Conservation (phyloP, 92 coral and sea anemone genomes). For the Nematostella vectensis region DNA sequence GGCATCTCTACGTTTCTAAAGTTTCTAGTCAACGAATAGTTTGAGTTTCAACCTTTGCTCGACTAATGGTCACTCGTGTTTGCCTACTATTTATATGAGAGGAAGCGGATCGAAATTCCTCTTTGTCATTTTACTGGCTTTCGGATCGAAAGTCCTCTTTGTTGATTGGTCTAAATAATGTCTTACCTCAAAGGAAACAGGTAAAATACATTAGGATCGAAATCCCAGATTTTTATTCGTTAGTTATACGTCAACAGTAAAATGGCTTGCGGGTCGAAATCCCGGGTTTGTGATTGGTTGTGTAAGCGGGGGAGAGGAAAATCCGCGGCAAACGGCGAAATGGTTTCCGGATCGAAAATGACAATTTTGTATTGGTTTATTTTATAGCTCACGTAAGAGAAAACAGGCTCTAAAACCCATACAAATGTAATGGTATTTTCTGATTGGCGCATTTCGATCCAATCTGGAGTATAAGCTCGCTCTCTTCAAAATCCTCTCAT, state of each 20-base stretch:
- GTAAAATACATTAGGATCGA: no score
- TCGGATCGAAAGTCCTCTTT: conserved; percentile 16
- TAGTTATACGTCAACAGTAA: no score
- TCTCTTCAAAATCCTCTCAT: not conserved
- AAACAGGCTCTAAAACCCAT: no score
- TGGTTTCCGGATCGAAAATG: not conserved
- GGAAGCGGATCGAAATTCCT: conserved; percentile 17
- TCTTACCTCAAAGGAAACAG: conserved; percentile 23
- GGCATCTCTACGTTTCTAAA: conserved; percentile 5
- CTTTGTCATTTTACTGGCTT: conserved; percentile 12
- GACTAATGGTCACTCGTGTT: conserved; percentile 4
- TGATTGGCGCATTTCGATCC: conserved; percentile 41
- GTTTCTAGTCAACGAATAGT: no score
- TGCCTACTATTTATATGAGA: conserved; percentile 12
- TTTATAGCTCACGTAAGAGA: no score
- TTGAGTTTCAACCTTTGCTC: no score
- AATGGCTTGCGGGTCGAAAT: no score
- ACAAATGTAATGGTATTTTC: not conserved
- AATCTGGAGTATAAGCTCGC: conserved; percentile 3
- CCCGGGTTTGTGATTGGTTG: no score
- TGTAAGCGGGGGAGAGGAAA: not conserved
- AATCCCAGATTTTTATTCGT: no score
- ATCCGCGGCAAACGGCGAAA: not conserved
- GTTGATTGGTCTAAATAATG: conserved; percentile 5
- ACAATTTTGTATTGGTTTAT: no score